Percentiles rank a stretch among this genome's conserved stretches.
Conservation (phyloP, 35 echinoderm and acorn worm genomes). For the Ophiothrix spiculata region DNA sequence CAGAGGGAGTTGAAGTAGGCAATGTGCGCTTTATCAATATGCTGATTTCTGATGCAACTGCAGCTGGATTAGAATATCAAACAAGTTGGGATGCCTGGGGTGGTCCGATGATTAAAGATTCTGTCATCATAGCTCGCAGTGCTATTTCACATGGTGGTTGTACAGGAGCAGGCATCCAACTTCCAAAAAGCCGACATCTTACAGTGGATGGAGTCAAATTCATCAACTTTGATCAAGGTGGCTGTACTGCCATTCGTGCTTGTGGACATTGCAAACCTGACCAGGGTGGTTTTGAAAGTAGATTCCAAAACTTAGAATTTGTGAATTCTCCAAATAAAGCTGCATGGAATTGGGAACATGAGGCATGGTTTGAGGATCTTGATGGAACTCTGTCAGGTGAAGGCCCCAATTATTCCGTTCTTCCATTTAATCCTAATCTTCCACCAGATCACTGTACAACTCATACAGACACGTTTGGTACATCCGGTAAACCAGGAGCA, state of each 20-base stretch:
- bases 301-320: slow-evolving; percentile 44
- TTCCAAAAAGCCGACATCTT: slow-evolving; percentile 35
- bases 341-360: slow-evolving; percentile 65
- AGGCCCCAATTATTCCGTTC: slow-evolving; percentile 45
- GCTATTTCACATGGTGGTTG: slow-evolving; percentile 6
- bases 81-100: slow-evolving; percentile 21
- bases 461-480: too few relatives aligned
- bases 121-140: slow-evolving; percentile 54
- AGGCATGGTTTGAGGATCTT: slow-evolving; percentile 62
- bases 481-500: too few relatives aligned
- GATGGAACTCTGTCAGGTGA: slow-evolving; percentile 79
- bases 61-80: slow-evolving; percentile 58
- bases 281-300: slow-evolving; percentile 48
- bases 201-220: slow-evolving; percentile 63
- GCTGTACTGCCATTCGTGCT: slow-evolving; percentile 28
- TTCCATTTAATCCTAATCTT: slow-evolving; percentile 47
- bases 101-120: slow-evolving; percentile 57
- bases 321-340: slow-evolving; percentile 57
- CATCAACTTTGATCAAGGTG: slow-evolving; percentile 65
- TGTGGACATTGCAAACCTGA: slow-evolving; percentile 47
- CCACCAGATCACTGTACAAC: slow-evolving; percentile 68
- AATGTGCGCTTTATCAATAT: slow-evolving; percentile 67
- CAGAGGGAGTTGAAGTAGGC: slow-evolving; percentile 55
- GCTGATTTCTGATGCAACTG: slow-evolving; percentile 41
- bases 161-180: slow-evolving; percentile 37